Percentiles rank a stretch among this genome's conserved stretches.
Evolutionary conservation across 2,113 vertebrate species (phyloP).

Genomic region (Crotalus helleri): DNA sequence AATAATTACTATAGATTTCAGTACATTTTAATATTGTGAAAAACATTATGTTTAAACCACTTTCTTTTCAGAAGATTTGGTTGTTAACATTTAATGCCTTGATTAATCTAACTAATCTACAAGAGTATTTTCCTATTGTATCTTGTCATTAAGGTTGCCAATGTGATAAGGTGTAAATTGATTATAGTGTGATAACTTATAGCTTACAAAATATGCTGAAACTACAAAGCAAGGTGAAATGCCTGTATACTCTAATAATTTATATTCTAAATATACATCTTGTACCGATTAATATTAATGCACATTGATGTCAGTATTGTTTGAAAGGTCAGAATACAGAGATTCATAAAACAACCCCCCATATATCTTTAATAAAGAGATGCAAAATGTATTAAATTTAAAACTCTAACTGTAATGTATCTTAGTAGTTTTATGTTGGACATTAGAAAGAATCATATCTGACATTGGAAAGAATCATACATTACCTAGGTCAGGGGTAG

Average conservation of each 20-base stretch:
- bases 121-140: slow-evolving; percentile 48
- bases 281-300: not conserved
- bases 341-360: not conserved
- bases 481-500: too few relatives aligned
- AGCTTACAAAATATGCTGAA: slow-evolving; percentile 58
- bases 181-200: slow-evolving; percentile 52
- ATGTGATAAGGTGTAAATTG: slow-evolving; percentile 48
- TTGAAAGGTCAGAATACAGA: not conserved
- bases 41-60: slow-evolving; percentile 38
- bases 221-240: not conserved
- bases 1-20: slow-evolving; percentile 53
- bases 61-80: slow-evolving; percentile 30
- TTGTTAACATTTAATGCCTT: slow-evolving; percentile 40
- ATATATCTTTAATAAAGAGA: not conserved
- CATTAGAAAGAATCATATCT: not conserved
- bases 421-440: not conserved
- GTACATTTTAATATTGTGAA: slow-evolving; percentile 40
- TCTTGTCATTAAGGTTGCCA: slow-evolving; percentile 60
- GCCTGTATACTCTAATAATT: not conserved
- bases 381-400: not conserved
- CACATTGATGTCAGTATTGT: not conserved
- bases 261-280: not conserved
- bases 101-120: slow-evolving; percentile 57
- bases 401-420: not conserved
- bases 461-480: not conserved